Percentiles rank a stretch among this genome's conserved stretches.
Evolutionary conservation across 92 coral and sea anemone species (phyloP).

Genomic region (Actinostola sp.): DNA sequence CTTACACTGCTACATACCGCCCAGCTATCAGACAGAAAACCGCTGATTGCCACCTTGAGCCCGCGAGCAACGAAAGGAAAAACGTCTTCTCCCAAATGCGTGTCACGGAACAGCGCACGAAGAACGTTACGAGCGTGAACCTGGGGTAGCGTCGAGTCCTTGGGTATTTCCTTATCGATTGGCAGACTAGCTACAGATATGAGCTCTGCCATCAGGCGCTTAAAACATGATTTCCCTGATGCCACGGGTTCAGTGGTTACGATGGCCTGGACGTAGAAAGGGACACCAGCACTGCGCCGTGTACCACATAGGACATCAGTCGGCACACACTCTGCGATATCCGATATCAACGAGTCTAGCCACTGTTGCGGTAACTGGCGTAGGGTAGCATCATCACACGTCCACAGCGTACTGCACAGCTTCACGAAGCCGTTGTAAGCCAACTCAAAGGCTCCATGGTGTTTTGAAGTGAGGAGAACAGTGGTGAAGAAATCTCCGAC

Average conservation of each 20-base stretch:
- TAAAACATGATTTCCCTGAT: constrained; percentile 75
- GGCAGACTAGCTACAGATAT: constrained; percentile 71
- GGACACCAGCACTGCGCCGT: constrained; percentile 95
- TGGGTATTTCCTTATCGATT: constrained; percentile 46
- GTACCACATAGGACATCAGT: constrained; percentile 89
- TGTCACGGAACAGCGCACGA: constrained; percentile 90
- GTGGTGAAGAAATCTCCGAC: constrained; percentile 88
- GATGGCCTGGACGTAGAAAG: constrained; percentile 94
- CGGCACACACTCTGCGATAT: constrained; percentile 73
- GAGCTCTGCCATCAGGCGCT: constrained; percentile 79
- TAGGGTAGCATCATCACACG: constrained; percentile 70
- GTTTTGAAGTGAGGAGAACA: constrained; percentile 89
- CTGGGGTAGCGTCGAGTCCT: constrained; percentile 87
- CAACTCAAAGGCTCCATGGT: constrained; percentile 95
- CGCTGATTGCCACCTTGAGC: constrained; percentile 77
- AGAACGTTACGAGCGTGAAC: constrained; percentile 94
- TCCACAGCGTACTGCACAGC: constrained; percentile 84
- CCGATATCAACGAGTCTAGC: constrained; percentile 69
- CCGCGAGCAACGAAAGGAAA: constrained; percentile 92
- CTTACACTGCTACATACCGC: constrained; percentile 66
- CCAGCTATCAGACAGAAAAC: constrained; percentile 93
- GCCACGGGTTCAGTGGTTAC: constrained; percentile 85
- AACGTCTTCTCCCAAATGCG: constrained; percentile 90
- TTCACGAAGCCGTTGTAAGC: constrained; percentile 94
- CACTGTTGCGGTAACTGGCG: constrained; percentile 75